Evolutionary conservation across 2,113 vertebrate genomes (phyloP).

Genomic region (Actenoides hombroni): DNA sequence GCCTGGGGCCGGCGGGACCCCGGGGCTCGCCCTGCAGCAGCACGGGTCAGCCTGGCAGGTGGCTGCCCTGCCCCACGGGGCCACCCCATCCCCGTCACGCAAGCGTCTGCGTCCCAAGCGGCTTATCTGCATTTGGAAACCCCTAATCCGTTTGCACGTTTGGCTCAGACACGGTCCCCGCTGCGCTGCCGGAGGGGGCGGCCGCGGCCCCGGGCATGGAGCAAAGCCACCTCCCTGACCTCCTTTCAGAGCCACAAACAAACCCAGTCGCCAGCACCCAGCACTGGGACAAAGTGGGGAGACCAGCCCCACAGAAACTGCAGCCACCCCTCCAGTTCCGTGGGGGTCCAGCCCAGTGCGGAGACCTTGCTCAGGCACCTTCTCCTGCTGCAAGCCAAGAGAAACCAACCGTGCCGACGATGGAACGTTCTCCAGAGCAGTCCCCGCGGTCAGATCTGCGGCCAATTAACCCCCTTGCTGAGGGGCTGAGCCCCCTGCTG

Average conservation of each 20-base stretch:
- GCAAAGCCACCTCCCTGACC: background rate
- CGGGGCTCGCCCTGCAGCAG: rapidly evolving
- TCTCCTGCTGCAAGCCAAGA: background rate
- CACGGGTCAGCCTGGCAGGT: background rate
- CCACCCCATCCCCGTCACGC: background rate
- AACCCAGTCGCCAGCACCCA: rapidly evolving
- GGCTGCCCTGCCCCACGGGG: background rate
- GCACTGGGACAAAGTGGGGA: rapidly evolving
- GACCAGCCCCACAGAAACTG: background rate
- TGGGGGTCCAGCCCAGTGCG: too few relatives aligned
- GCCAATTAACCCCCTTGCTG: background rate
- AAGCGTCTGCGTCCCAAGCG: background rate
- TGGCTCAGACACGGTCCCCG: background rate
- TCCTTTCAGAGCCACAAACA: background rate
- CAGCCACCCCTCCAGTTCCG: too few relatives aligned
- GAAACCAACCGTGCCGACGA: background rate
- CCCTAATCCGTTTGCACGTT: slow-evolving; percentile 32
- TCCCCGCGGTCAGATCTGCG: rapidly evolving
- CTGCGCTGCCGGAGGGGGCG: background rate
- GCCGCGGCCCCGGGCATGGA: background rate
- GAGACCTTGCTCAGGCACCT: background rate
- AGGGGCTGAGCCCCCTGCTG: background rate
- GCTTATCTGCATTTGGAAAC: slow-evolving; percentile 56
- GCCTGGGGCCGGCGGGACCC: background rate
- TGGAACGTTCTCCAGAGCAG: background rate